Evolutionary conservation across 2,888 invertebrate genomes (phyloP), one percentile per base, ranked within the genome.

Genomic region (Habrosyne pyritoides): DNA sequence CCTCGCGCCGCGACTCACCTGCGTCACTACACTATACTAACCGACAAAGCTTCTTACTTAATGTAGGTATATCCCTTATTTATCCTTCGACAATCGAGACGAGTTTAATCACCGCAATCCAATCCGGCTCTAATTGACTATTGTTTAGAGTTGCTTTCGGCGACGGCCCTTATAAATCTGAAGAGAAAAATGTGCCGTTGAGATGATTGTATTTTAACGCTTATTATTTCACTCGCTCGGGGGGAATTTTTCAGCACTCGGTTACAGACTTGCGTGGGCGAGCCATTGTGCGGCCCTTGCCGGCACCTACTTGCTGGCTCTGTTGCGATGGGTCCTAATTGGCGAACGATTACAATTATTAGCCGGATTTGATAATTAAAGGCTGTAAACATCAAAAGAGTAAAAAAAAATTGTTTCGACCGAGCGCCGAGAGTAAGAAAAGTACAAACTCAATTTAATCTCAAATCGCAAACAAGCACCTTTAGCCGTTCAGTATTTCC

Each of bases 11-110:
- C 7, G 33, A 6, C 42, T 42, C 42, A 42, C 42, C 42, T 42
- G 42, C 42, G 42, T 18, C 14, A 33, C 33, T 33, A 33, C 33
- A 33, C 63, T 56, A 53, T 59, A 58, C 66, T 61, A 67, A 60
- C 68, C 59, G 66, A 65, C 69, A 66, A 66, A 64, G 55, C 62
- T 66, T 60, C 62, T 67, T 60, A 60, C 63, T 69, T 71, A 68
- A 79, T 78, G 79, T n/a, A n/a, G n/a, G n/a, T 70, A 78, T 73
- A 62, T 61, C 73, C 70, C 69, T 76, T 82, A 79, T 81, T 81
- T 77, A 75, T 74, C 67, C 63, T 58, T 68, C 71, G 57, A 53
- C 62, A 60, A 60, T 57, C 60, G 54, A 56, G 55, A 58, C 59
- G 53, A 59, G 62, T 60, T 65, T 60, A 64, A 82, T 79, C 75